A percentile compares a stretch with the other conserved stretches of the same genome.
phyloP scores from a whole-genome alignment of 2,797 vertebrate species.

The Okamejei kenojei region DNA sequence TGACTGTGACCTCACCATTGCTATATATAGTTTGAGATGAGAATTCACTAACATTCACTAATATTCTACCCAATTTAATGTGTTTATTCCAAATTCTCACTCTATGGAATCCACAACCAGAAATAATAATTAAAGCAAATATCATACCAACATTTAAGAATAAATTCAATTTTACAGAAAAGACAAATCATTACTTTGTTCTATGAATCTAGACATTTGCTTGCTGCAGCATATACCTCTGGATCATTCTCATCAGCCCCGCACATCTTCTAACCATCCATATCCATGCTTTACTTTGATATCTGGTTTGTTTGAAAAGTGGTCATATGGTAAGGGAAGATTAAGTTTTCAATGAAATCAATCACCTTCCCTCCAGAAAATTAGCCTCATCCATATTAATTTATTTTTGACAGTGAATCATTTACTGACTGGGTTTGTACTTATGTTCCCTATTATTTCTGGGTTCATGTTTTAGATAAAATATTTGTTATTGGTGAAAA shows the following conservation, averaged over 20 bases:
- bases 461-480: neutral
- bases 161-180: neutral
- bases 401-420: neutral
- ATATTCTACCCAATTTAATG: neutral
- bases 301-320: neutral
- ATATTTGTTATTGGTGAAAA: neutral
- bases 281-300: neutral
- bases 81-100: neutral
- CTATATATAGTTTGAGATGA: neutral
- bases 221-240: neutral
- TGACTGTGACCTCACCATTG: neutral
- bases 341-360: neutral
- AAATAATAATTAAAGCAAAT: neutral
- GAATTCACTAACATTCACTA: neutral
- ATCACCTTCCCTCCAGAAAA: neutral
- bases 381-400: neutral
- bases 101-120: neutral
- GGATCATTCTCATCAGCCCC: neutral
- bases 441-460: neutral
- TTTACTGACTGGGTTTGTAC: neutral
- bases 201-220: neutral
- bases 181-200: neutral
- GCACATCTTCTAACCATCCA: neutral
- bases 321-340: neutral
- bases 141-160: neutral